Percentiles rank a stretch among this genome's conserved stretches.
Evolutionary conservation across 1,140 invertebrate species (phyloP).

Genomic region (Euura saliciscinereae): DNA sequence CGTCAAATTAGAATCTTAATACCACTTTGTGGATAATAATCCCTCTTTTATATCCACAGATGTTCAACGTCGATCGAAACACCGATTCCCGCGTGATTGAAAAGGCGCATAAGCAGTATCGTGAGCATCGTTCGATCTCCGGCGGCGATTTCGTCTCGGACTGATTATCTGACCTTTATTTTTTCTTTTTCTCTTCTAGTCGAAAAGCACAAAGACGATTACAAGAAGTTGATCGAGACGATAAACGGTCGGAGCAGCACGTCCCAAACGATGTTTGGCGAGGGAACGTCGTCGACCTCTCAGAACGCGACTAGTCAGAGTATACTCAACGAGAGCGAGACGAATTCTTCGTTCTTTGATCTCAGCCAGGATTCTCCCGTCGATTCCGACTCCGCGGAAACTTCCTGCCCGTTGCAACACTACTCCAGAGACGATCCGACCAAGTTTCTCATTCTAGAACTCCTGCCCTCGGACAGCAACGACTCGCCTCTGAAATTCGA

Average conservation of each 20-base stretch:
- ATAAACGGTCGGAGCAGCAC: slow-evolving; percentile 36
- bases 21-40: neutral
- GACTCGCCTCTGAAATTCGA: neutral
- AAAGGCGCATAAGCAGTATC: slow-evolving; percentile 53
- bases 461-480: slow-evolving; percentile 1
- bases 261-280: neutral
- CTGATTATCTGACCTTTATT: neutral
- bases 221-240: slow-evolving; percentile 45
- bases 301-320: neutral
- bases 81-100: slow-evolving; percentile 52
- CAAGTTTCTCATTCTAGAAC: slow-evolving; percentile 25
- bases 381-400: slow-evolving; percentile 41
- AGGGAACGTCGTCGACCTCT: neutral
- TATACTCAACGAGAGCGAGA: slow-evolving; percentile 11
- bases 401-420: slow-evolving; percentile 38
- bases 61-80: slow-evolving; percentile 48
- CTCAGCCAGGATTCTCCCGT: slow-evolving; percentile 16
- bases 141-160: neutral
- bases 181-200: slow-evolving; percentile 34
- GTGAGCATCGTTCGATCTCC: slow-evolving; percentile 42
- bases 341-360: neutral
- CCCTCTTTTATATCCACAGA: slow-evolving; percentile 31
- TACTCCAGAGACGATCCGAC: slow-evolving; percentile 36
- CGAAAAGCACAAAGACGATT: slow-evolving; percentile 47
- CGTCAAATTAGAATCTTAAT: slow-evolving; percentile 6